phyloP scores from a whole-genome alignment of 2,113 vertebrate genomes.

The Narcine bancroftii region DNA sequence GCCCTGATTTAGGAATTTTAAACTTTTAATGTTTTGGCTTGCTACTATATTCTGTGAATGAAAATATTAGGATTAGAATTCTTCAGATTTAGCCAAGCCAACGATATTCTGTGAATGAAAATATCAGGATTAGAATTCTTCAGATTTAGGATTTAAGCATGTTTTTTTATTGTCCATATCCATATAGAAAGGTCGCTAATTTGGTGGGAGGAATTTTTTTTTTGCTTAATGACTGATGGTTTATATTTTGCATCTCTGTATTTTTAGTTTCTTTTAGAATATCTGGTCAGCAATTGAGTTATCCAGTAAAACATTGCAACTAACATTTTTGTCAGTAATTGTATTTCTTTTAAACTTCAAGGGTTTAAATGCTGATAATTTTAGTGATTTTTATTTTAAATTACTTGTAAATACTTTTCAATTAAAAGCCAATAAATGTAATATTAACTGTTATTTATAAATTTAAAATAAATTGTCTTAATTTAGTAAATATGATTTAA shows the following conservation, averaged over 20 bases:
- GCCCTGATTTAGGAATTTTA: too few species aligned
- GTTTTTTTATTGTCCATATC: not conserved
- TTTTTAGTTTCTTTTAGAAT: constrained; percentile 17
- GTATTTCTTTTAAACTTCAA: not conserved
- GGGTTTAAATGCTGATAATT: not conserved
- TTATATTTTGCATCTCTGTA: not conserved
- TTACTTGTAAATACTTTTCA: constrained; percentile 27
- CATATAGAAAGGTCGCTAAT: not conserved
- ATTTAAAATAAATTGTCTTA: constrained; percentile 1
- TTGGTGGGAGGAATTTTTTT: constrained; percentile 7
- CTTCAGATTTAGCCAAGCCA: too few species aligned
- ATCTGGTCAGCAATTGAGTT: not conserved
- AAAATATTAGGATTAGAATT: too few species aligned
- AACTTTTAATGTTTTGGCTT: constrained; percentile 1
- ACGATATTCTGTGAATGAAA: not conserved
- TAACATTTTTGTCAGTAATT: constrained; percentile 6
- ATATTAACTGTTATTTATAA: constrained; percentile 16
- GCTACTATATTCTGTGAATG: not conserved
- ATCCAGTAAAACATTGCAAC: not conserved
- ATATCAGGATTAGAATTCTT: not conserved
- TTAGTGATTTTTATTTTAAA: not conserved
- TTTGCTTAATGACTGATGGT: too few species aligned
- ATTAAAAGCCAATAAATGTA: not conserved
- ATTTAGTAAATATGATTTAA: constrained; percentile 21
- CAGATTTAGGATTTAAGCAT: not conserved